Base-by-base conservation (phyloP, 2,888 invertebrate species). In the Himalopsyche japonica region DNA sequence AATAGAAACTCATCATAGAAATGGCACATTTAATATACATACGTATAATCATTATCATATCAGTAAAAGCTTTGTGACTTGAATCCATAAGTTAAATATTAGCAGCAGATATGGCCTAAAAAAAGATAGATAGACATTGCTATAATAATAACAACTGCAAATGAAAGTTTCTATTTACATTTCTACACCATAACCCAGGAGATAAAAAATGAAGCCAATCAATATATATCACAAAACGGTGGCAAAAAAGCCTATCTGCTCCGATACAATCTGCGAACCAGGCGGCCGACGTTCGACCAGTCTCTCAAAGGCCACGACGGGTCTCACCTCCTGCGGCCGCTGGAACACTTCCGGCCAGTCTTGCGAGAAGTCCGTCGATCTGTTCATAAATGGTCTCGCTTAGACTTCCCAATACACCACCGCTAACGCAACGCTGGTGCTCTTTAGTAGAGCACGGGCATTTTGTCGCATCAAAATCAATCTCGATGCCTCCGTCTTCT, bases 301-400 rank as follows among this genome's bases (percentile, higher is more conserved):
- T 57, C 57, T 20, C 57, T 20, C 43, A 43, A 43, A 43, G 43
- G 34, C 32, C 76, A 88, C 27, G 88, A 88, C 79, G 89, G 84
- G 85, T 89, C 87, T 88, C 87, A 89, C 82, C 89, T 87, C 83
- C 89, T 89, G 85, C 85, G 87, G 82, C 89, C 89, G 32, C 88
- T 88, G 86, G 88, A 79, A 30, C 88, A 86, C 88, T 89, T 88
- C 83, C 77, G 27, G 48, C 77, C 43, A 92, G 85, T 85, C 91
- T 92, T 0, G 91, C 89, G 48, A 92, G 92, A 87, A 92, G 87
- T 85, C 91, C 89, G 86, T 92, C 91, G 0, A 92, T 92, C 76
- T 92, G 92, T 64, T 92, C 90, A 0, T 89, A 88, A 0, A 92
- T 90, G 0, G 90, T 90, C 80, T 91, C 90, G 79, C 90, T 91